A percentile compares a stretch with the other conserved stretches of the same genome.
Evolutionary conservation across 2,888 invertebrate genomes (phyloP).

Genomic region (Crepidodera aurea): DNA sequence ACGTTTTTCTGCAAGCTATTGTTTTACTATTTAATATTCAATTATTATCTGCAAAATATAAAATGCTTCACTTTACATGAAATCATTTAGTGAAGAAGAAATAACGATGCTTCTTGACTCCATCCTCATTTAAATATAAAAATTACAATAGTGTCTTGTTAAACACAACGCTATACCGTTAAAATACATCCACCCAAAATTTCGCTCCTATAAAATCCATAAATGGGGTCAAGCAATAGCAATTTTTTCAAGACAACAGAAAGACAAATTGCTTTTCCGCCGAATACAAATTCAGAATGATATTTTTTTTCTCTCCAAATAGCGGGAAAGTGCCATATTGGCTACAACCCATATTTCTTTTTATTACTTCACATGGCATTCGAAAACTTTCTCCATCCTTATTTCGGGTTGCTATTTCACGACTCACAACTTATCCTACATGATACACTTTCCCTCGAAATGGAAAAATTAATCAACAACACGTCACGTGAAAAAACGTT

Average conservation of each 20-base stretch:
- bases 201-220: no score
- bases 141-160: no score
- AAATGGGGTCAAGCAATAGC: no score
- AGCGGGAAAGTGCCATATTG: conserved; percentile 14
- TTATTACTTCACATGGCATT: conserved; percentile 19
- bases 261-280: neutral
- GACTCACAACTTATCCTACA: conserved; percentile 12
- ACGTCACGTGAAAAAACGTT: conserved; percentile 29
- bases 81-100: no score
- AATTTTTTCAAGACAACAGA: conserved; percentile 1
- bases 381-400: neutral
- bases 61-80: no score
- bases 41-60: no score
- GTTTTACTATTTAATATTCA: no score
- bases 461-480: conserved; percentile 33
- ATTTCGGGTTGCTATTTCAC: conserved; percentile 6
- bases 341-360: conserved; percentile 14
- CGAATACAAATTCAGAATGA: conserved; percentile 6
- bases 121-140: no score
- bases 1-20: no score
- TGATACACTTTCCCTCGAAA: conserved; percentile 16
- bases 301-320: conserved; percentile 6
- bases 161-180: no score
- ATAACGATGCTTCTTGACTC: no score
- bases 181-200: no score